Evolutionary conservation across 2,888 invertebrate species (phyloP).

Genomic region (Ryuthela nishihirai): DNA sequence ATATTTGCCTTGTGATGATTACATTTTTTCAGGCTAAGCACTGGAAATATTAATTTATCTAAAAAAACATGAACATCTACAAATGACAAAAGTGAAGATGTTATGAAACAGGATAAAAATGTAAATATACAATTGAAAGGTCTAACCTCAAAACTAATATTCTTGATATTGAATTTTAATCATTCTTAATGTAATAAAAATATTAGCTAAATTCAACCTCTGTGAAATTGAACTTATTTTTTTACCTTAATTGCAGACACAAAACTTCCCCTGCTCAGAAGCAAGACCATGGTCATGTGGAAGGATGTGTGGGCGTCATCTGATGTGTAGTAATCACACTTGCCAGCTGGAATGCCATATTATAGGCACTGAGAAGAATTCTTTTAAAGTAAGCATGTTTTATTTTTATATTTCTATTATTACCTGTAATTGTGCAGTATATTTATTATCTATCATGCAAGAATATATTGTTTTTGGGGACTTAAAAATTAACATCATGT

Average conservation of each 20-base stretch:
- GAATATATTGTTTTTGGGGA: too few species aligned
- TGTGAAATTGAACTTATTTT: not conserved
- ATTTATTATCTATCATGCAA: too few species aligned
- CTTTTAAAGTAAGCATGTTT: constrained; percentile 26
- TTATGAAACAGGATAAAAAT: not conserved
- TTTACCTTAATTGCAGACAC: constrained; percentile 41
- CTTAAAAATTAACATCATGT: too few species aligned
- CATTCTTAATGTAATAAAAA: not conserved
- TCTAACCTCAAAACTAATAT: not conserved
- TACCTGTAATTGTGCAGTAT: too few species aligned
- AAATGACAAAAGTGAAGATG: too few species aligned
- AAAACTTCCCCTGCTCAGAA: constrained; percentile 49
- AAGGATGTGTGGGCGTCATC: constrained; percentile 50
- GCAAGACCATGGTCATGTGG: constrained; percentile 60
- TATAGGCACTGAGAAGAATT: constrained; percentile 45
- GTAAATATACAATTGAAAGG: not conserved
- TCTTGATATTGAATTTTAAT: not conserved
- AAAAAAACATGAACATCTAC: too few species aligned
- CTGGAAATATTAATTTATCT: too few species aligned
- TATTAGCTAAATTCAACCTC: not conserved
- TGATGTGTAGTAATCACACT: constrained; percentile 54
- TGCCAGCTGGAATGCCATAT: constrained; percentile 70
- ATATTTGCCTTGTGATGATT: too few species aligned
- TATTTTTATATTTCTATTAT: not conserved
- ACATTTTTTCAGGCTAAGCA: too few species aligned